Base-by-base conservation (phyloP, 2,797 vertebrate species). In the Pangasius sanitwongsei region DNA sequence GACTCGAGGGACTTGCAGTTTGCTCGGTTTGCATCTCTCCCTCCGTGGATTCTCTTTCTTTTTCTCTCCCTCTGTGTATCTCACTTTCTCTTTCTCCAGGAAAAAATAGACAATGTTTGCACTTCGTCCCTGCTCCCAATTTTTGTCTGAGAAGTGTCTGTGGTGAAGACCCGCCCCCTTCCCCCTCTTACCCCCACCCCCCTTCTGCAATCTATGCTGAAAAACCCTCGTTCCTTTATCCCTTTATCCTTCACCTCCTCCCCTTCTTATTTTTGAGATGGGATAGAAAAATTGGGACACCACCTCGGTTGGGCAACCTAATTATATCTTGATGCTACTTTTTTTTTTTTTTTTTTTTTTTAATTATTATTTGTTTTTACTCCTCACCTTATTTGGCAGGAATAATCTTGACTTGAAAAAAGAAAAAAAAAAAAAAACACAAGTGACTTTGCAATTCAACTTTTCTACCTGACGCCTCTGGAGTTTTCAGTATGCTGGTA, bases 381-480 rank as follows among this genome's bases (percentile, higher is more conserved):
- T 70, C 69, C 50, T 69, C 53, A 70, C 65, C 63, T 88, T 81
- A 80, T 95, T 95, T 95, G 94, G 93, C 96, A 96, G 95, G 93
- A 96, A 95, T 86, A 87, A 95, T 92, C 92, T 94, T 94, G 93
- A 96, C 95, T 95, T 95, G 95, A 37, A 37, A 37, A 37, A 37
- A 34, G 34, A 37, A 37, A 37, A 37, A 31, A 53, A 16, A n/a
- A 28, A 44, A 37, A 57, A 44, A 61, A 25, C 0, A 85, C 20
- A 44, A 75, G 55, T 87, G 86, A 86, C 95, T 96, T 95, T 96
- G 95, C 95, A 96, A 95, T 95, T 96, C 93, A 96, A 95, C 95
- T 97, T 96, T 97, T 96, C 95, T 97, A 97, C 95, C 95, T 95
- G 96, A 96, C 94, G 92, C 95, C 94, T 92, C 93, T 92, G 88